These are phyloP conservation scores for Loris lydekkerianus DNA, from an alignment of 2,797 vertebrate genomes.

Conservation along the genomic window DNA sequence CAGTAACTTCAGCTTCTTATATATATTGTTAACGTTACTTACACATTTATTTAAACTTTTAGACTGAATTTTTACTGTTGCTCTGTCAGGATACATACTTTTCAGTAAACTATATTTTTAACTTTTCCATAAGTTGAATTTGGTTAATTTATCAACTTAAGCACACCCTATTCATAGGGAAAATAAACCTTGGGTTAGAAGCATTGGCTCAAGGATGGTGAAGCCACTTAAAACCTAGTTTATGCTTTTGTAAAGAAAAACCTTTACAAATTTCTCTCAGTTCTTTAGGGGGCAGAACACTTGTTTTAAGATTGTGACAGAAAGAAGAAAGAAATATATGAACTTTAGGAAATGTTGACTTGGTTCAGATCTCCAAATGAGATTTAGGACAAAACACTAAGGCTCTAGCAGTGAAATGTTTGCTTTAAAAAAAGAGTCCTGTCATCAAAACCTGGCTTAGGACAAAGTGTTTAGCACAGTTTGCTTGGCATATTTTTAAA, in stretches of 20 bases:
- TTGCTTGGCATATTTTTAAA: conserved; percentile 51
- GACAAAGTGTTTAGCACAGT: neutral
- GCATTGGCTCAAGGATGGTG: conserved; percentile 47
- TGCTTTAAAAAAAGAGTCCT: neutral
- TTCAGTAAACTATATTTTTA: conserved; percentile 77
- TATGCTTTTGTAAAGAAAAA: conserved; percentile 51
- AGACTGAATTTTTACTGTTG: conserved; percentile 63
- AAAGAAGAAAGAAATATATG: neutral
- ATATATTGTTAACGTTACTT: conserved; percentile 40
- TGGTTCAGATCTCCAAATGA: conserved; percentile 34
- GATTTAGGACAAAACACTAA: conserved; percentile 18
- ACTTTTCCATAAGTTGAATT: conserved; percentile 81
- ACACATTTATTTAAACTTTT: conserved; percentile 77
- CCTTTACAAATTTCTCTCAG: neutral
- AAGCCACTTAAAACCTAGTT: conserved; percentile 69
- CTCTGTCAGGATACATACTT: conserved; percentile 66
- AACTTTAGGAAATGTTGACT: neutral
- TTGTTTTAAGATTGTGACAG: neutral
- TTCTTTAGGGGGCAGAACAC: neutral
- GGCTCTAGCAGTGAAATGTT: neutral
- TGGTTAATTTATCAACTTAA: conserved; percentile 76
- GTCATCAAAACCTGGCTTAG: conserved; percentile 4
- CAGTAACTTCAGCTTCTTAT: conserved; percentile 74
- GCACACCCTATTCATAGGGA: conserved; percentile 76
- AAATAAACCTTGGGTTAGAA: conserved; percentile 66